Evolutionary conservation across 2,888 invertebrate genomes (phyloP), one percentile per base, ranked within the genome.

Genomic region (Leptura quadrifasciata): DNA sequence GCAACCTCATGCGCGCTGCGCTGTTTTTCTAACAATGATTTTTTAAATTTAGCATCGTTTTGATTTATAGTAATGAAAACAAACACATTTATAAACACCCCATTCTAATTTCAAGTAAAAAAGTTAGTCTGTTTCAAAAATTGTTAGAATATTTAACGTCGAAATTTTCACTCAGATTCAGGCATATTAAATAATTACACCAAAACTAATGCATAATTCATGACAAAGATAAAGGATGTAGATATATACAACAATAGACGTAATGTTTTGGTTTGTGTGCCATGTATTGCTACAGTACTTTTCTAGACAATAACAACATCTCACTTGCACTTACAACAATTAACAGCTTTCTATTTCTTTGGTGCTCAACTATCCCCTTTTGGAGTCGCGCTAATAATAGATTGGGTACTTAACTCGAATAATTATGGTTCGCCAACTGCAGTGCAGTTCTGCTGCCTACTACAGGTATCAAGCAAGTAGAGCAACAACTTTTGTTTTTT

Each of bases 301-400:
- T 72, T 69, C 55, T 47, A 72, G 35, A 67, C 15, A 72, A 76
- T 68, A 63, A 60, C 24, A 61, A 55, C 47, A 72, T 75, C 70
- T 68, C 72, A 76, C 72, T 68, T 76, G 72, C 76, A 69, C 63
- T 69, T 58, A 52, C 12, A 65, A 72, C 57, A 72, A 72, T 68
- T 72, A 72, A 58, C 75, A 63, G 68, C 76, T 76, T 76, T 76
- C 76, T 76, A 72, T 76, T 76, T 76, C 76, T 72, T 57, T 63
- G 64, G 57, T 63, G 31, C 39, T 18, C 60, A 61, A 75, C 47
- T 61, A 67, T 27, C 63, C 55, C 64, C 47, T 72, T 64, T 63
- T 27, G 39, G 63, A 55, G 61, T 27, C 67, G 57, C 35, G 21
- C 35, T 72, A 72, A 75, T 67, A 72, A 63, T 55, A 63, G 57